Percentiles rank a stretch among this genome's conserved stretches.
phyloP scores from a whole-genome alignment of 1,140 invertebrate species.

The Cherax quadricarinatus region DNA sequence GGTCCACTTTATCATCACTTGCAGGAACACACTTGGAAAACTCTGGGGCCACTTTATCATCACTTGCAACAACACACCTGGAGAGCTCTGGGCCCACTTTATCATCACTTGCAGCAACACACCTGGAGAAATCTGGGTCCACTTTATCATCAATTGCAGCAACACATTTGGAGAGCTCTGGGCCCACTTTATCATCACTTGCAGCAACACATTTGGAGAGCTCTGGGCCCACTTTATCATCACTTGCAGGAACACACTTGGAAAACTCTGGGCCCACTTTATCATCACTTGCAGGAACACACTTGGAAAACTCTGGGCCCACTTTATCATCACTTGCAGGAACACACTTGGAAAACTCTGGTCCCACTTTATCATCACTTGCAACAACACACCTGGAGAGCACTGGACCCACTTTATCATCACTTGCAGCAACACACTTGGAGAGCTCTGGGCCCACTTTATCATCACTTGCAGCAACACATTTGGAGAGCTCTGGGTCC shows the following conservation, averaged over 20 bases:
- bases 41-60: neutral
- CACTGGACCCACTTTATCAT: neutral
- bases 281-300: neutral
- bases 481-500: neutral
- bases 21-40: neutral
- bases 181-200: neutral
- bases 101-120: conserved; percentile 11
- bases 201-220: neutral
- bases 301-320: neutral
- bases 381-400: neutral
- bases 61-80: neutral
- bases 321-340: neutral
- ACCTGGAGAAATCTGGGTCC: neutral
- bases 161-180: neutral
- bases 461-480: neutral
- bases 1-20: neutral
- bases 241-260: neutral
- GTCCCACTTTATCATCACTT: neutral
- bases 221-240: neutral
- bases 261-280: neutral
- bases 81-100: neutral
- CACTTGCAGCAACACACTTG: neutral
- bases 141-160: neutral
- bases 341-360: neutral
- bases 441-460: neutral